phyloP scores from a whole-genome alignment of 2,113 vertebrate species.

The Boleophthalmus pectinirostris region DNA sequence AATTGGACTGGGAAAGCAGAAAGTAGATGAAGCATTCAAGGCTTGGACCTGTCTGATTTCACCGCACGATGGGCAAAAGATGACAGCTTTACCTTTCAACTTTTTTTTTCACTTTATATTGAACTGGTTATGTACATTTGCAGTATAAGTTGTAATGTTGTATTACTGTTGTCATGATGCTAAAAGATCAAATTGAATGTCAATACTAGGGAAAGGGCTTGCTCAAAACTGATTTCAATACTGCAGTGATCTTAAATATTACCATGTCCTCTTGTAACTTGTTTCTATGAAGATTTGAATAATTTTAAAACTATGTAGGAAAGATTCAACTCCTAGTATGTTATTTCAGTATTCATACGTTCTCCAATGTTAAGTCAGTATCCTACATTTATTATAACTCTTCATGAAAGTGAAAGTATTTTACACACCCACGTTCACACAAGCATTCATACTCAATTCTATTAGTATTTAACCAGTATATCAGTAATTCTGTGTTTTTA shows the following conservation, averaged over 20 bases:
- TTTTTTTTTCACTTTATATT: constrained; percentile 36
- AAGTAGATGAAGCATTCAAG: constrained; percentile 62
- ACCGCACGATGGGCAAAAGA: constrained; percentile 45
- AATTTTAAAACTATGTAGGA: too few species aligned
- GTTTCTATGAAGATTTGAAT: too few species aligned
- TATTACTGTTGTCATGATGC: neutral
- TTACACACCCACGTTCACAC: neutral
- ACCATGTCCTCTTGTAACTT: too few species aligned
- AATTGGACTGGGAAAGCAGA: constrained; percentile 67
- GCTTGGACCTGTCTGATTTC: constrained; percentile 51
- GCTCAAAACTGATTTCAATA: too few species aligned
- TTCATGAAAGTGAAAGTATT: neutral
- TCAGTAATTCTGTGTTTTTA: neutral
- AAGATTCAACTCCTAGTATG: too few species aligned
- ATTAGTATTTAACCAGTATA: neutral
- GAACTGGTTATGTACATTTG: constrained; percentile 20
- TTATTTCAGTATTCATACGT: too few species aligned
- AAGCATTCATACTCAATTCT: neutral
- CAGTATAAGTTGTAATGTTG: constrained; percentile 26
- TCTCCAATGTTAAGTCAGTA: neutral
- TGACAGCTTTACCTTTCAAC: constrained; percentile 47
- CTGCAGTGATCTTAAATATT: too few species aligned
- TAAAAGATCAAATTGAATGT: too few species aligned
- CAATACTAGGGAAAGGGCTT: too few species aligned
- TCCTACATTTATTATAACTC: neutral